Evolutionary conservation across 2,888 invertebrate species (phyloP), one percentile per base, ranked within the genome.

Genomic region (Caenorhabditis sp.): DNA sequence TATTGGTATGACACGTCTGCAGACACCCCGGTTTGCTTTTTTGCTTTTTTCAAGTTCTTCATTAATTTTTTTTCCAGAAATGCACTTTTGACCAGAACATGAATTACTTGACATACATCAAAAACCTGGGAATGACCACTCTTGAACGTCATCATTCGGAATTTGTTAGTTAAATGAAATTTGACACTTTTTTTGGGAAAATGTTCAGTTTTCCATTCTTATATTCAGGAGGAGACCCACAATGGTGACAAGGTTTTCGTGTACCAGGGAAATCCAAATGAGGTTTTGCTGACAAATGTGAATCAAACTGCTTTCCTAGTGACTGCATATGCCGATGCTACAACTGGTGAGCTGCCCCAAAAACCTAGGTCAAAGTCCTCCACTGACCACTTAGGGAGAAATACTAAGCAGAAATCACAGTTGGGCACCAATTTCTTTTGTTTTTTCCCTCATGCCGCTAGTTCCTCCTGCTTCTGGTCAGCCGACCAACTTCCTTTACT

Each of bases 191-290:
- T 40, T 32, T 40, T 2, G n/a, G 18, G 18, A 56, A 35, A 56
- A 68, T 58, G n/a, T n/a, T n/a, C n/a, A n/a, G n/a, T n/a, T n/a
- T n/a, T n/a, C n/a, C n/a, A n/a, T n/a, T 44, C 24, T 44, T 26
- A 40, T 18, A 47, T 68, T 40, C 50, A 86, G 86, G 86, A 86
- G 50, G 55, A 74, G 22, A 83, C 84, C 0, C 74, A 83, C 22
- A 74, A 86, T 35, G 79, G 79, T 44, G 60, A 62, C 6, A 76
- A 83, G 37, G 84, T 83, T n/a, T 86, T 79, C 51, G 71, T 86
- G 37, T 86, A 86, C 56, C 77, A 86, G 47, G 86, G 86, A 15
- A 82, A 83, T 68, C 86, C 86, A 9, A 62, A 80, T 26, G 82
- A 82, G 20, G 84, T 84, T 8, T 65, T 84, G 18, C 53, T 81